Percentiles rank a stretch among this genome's conserved stretches.
Evolutionary conservation across 2,888 invertebrate species (phyloP).

Genomic region (Dryadula phaetusa): DNA sequence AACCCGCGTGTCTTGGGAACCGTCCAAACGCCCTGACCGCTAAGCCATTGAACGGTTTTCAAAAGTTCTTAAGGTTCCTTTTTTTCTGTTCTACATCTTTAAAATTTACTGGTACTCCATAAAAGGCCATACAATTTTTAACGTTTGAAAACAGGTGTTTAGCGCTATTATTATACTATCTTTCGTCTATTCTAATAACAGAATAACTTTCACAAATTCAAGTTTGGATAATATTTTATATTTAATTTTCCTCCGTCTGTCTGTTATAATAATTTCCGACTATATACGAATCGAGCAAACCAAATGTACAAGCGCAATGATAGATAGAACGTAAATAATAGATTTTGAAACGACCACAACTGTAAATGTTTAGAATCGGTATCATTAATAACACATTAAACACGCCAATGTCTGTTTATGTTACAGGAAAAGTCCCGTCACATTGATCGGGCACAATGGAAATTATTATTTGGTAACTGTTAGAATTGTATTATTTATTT

Average conservation of each 20-base stretch:
- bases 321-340: constrained; percentile 30
- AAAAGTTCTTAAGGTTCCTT: too few species aligned
- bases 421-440: constrained; percentile 29
- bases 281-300: background rate
- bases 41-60: too few species aligned
- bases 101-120: background rate
- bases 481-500: background rate
- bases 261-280: background rate
- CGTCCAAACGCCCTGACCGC: too few species aligned
- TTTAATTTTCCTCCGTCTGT: background rate
- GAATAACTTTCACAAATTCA: background rate
- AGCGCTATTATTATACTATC: constrained; percentile 5
- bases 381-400: constrained; percentile 37
- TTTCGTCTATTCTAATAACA: constrained; percentile 1
- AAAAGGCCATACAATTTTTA: constrained; percentile 32
- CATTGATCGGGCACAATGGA: constrained; percentile 1
- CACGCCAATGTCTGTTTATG: constrained; percentile 29
- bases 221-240: too few species aligned
- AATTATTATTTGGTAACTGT: constrained; percentile 1
- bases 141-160: background rate
- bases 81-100: constrained; percentile 5
- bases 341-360: background rate
- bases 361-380: constrained; percentile 33
- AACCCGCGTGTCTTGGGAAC: too few species aligned
- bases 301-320: constrained; percentile 10